phyloP scores from a whole-genome alignment of 2,797 vertebrate species.

The Enteromius thamalakanensis region DNA sequence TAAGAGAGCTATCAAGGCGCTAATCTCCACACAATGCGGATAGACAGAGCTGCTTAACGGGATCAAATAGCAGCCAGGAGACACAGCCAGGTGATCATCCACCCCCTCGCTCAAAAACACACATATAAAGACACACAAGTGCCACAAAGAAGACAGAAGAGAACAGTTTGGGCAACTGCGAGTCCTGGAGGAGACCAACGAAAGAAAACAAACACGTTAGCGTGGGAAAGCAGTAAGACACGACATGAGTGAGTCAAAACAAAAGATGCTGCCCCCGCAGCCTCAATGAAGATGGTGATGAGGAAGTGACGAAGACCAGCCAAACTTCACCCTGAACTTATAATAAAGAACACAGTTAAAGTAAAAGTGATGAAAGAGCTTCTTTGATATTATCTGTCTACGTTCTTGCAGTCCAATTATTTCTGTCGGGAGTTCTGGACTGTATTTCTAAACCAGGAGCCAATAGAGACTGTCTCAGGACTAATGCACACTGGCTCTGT shows the following conservation, averaged over 20 bases:
- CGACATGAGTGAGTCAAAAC: slow-evolving; percentile 36
- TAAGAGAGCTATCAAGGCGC: slow-evolving; percentile 47
- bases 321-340: not conserved
- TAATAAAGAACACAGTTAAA: not conserved
- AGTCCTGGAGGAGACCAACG: not conserved
- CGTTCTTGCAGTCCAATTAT: slow-evolving; percentile 11
- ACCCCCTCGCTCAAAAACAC: slow-evolving; percentile 55
- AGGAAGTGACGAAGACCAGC: slow-evolving; percentile 2
- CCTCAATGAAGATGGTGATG: slow-evolving; percentile 2
- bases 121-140: slow-evolving; percentile 45
- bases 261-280: slow-evolving; percentile 4
- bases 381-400: not conserved
- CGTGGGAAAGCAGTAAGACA: slow-evolving; percentile 40
- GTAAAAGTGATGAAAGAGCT: slow-evolving; percentile 11
- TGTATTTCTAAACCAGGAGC: slow-evolving; percentile 7
- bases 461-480: not conserved
- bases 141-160: slow-evolving; percentile 11
- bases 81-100: slow-evolving; percentile 49
- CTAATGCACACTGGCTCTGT: slow-evolving; percentile 9
- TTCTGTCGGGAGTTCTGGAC: slow-evolving; percentile 1
- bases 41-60: slow-evolving; percentile 64
- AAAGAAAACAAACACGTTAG: slow-evolving; percentile 29
- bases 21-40: slow-evolving; percentile 66
- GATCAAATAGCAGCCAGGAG: slow-evolving; percentile 63
- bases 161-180: slow-evolving; percentile 10